Evolutionary conservation across 2,797 vertebrate species (phyloP).

Genomic region (Oreortyx pictus): DNA sequence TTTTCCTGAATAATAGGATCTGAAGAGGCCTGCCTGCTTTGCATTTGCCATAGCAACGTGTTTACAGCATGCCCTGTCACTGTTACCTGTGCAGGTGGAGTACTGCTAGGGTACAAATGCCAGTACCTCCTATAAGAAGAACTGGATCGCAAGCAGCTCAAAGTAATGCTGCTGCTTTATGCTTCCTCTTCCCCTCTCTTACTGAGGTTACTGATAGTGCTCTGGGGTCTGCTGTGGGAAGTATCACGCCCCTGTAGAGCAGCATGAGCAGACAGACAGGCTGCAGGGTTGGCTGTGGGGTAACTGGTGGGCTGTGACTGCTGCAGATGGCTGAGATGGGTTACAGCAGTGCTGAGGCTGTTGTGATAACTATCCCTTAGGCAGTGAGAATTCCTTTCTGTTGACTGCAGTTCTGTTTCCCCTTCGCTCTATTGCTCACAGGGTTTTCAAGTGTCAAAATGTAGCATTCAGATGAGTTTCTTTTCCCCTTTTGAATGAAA

Average conservation of each 20-base stretch:
- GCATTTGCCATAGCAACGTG: neutral
- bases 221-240: neutral
- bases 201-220: rapidly evolving
- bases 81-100: neutral
- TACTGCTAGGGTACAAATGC: neutral
- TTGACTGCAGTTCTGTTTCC: neutral
- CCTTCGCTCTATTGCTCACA: neutral
- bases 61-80: neutral
- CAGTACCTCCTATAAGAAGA: neutral
- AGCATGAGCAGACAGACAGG: neutral
- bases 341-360: neutral
- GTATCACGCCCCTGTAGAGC: rapidly evolving
- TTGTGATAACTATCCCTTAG: neutral
- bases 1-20: neutral
- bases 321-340: neutral
- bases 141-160: neutral
- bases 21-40: neutral
- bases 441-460: neutral
- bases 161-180: neutral
- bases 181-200: no score
- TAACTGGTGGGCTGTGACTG: neutral
- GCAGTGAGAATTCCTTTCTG: neutral
- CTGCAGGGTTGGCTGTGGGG: neutral
- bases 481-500: neutral
- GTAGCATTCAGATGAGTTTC: neutral